These are phyloP conservation scores for Sciurus vulgaris DNA, from an alignment of 2,797 vertebrate genomes.

Conservation along the genomic window DNA sequence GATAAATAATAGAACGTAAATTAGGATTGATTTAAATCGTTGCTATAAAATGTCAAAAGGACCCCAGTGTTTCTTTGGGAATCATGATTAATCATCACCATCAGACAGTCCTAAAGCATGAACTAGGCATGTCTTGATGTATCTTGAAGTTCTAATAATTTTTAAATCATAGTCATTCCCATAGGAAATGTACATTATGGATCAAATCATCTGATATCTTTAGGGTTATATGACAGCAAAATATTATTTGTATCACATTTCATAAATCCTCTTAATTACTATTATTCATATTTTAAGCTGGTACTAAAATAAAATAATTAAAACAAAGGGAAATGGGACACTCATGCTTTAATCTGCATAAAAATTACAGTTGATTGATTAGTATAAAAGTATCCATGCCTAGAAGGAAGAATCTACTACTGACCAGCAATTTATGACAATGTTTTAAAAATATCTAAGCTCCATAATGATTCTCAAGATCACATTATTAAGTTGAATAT, in stretches of 20 bases:
- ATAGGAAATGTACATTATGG: not conserved
- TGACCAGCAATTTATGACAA: conserved; percentile 14
- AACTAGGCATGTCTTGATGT: not conserved
- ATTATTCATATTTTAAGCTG: not conserved
- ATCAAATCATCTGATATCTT: not conserved
- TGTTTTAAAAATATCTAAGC: conserved; percentile 3
- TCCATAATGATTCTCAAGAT: not conserved
- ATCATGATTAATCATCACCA: not conserved
- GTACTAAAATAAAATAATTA: conserved; percentile 21
- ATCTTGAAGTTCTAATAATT: not conserved
- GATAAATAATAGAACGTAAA: not conserved
- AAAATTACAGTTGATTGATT: not conserved
- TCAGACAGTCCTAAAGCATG: not conserved
- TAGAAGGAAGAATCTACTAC: conserved; percentile 24
- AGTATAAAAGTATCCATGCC: not conserved
- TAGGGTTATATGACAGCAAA: not conserved
- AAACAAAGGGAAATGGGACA: not conserved
- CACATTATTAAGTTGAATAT: conserved; percentile 46
- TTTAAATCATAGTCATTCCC: not conserved
- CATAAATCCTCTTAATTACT: not conserved
- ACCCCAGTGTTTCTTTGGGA: not conserved
- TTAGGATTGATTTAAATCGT: conserved; percentile 2
- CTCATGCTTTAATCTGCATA: not conserved
- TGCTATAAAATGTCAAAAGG: not conserved
- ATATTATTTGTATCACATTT: not conserved